Base-by-base conservation (phyloP, 2,888 invertebrate genomes). In the Leptinotarsa tumamoca region DNA sequence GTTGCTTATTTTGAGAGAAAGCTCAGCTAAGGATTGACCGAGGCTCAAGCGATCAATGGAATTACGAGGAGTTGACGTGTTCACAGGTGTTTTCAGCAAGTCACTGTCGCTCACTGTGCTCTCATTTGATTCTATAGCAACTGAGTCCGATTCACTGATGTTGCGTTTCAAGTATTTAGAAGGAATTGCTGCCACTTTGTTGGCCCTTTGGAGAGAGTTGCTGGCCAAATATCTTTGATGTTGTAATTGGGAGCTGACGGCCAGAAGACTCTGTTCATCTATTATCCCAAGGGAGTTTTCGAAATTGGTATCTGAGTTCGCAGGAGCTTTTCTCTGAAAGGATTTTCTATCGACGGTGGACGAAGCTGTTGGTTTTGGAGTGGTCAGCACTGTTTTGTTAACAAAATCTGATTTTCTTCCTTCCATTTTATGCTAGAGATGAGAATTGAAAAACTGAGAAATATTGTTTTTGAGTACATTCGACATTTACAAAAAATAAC, bases 321-420 rank as follows among this genome's bases (percentile, higher is more conserved):
- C 18, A 67, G 23, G 13, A 54, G 43, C 66, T 4, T 21, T 61
- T 49, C 78, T 78, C 67, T 71, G 78, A 51, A 56, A 15, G 51
- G 78, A 80, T 81, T 85, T 87, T 78, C 87, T 86, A 73, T 86
- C 85, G 43, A 87, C 87, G 23, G 90, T 90, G 4, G 90, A 90
- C 21, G 87, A 85, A 56, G 89, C 89, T 79, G 87, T 87, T 10
- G 90, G 90, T 80, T 85, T 79, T 49, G 89, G 89, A 21, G 89
- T 89, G 70, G 67, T 76, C 23, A 80, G 50, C 23, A 81, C 61
- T 21, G 80, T 79, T 33, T 75, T 75, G 54, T 81, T 78, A 17
- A 71, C 58, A 43, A 79, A 71, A 52, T 73, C 71, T 3, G 70
- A 72, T 58, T 74, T 66, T 17, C 68, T 51, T 43, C 43, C 58